Evolutionary conservation across 2,888 invertebrate species (phyloP).

Genomic region (Nemurella pictetii): DNA sequence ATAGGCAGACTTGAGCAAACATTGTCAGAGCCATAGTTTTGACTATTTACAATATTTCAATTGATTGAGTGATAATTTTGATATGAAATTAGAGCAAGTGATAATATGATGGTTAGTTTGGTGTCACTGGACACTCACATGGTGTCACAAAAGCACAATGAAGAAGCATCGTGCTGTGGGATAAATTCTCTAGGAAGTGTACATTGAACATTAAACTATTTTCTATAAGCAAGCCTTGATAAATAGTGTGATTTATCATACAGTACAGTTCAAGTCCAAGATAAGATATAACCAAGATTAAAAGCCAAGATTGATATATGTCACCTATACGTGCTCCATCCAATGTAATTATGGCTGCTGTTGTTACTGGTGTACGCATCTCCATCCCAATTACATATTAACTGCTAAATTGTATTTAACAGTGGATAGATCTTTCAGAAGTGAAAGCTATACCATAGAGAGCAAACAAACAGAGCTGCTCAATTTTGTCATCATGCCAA

Average conservation of each 20-base stretch:
- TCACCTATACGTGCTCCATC: not conserved
- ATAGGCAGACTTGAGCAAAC: not conserved
- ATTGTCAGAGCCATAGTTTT: not conserved
- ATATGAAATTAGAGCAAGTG: not conserved
- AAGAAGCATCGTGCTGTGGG: not conserved
- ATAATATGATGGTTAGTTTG: not conserved
- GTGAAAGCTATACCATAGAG: too few relatives aligned
- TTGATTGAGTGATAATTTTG: not conserved
- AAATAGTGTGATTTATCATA: not conserved
- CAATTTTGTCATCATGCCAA: not conserved
- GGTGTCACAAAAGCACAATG: not conserved
- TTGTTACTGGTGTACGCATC: not conserved
- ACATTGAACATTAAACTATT: not conserved
- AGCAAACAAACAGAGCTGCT: too few relatives aligned
- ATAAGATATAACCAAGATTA: not conserved
- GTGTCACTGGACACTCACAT: not conserved
- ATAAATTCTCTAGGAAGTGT: not conserved
- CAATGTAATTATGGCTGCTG: not conserved
- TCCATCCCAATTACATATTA: not conserved
- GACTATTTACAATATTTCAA: not conserved
- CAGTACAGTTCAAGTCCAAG: not conserved
- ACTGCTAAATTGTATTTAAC: not conserved
- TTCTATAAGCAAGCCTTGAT: not conserved
- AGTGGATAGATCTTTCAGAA: not conserved
- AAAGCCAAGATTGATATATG: not conserved